Evolutionary conservation across 2,113 vertebrate genomes (phyloP).

Genomic region (Natator depressus): DNA sequence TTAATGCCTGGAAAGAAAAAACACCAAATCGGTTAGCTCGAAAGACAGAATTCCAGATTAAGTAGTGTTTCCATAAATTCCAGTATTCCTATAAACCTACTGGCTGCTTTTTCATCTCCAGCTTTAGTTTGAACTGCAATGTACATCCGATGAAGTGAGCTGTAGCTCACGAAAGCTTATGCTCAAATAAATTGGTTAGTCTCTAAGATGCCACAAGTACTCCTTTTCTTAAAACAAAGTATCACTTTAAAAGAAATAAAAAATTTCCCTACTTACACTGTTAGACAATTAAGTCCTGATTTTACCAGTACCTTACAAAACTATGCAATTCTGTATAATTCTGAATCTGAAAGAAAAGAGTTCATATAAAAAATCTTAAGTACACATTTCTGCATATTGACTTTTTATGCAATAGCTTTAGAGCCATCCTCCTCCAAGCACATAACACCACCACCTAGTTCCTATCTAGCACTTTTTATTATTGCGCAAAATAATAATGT

Average conservation of each 20-base stretch:
- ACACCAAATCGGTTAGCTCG: conserved; percentile 19
- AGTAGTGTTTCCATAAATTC: background rate
- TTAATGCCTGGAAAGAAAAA: conserved; percentile 79
- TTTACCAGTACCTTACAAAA: background rate
- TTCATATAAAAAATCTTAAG: background rate
- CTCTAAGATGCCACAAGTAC: no score
- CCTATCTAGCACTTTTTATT: background rate
- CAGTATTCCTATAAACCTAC: background rate
- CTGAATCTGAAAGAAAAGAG: background rate
- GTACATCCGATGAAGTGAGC: no score
- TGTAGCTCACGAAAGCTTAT: no score
- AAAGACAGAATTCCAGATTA: conserved; percentile 13
- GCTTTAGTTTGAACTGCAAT: background rate
- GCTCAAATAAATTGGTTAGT: no score
- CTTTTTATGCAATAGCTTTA: background rate
- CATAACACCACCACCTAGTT: background rate
- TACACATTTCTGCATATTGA: background rate
- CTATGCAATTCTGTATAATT: rapidly evolving
- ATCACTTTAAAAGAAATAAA: background rate
- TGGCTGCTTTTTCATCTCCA: background rate
- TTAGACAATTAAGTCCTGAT: background rate
- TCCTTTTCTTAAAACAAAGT: background rate
- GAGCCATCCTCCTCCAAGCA: background rate
- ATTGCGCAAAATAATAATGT: background rate
- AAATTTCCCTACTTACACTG: background rate